These are phyloP conservation scores for Benitochromis conjunctus DNA, from an alignment of 2,113 vertebrate species.

Conservation along the genomic window DNA sequence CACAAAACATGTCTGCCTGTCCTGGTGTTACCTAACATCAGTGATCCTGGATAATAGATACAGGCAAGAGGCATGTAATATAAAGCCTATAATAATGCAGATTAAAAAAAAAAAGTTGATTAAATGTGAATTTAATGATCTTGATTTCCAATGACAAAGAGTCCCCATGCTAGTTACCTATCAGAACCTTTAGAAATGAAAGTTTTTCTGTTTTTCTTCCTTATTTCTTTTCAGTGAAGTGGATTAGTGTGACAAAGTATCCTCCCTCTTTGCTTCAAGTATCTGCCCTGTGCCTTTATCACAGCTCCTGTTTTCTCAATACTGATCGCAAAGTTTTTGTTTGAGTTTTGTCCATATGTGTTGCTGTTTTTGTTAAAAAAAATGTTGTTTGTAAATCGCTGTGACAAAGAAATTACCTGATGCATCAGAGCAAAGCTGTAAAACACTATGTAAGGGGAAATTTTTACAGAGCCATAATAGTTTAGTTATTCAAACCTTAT, in stretches of 20 bases:
- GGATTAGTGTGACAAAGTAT: not conserved
- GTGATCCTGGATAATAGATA: not conserved
- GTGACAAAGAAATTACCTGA: not conserved
- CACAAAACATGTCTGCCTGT: not conserved
- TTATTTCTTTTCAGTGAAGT: not conserved
- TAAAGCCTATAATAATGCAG: not conserved
- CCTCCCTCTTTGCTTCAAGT: not conserved
- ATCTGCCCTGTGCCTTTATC: not conserved
- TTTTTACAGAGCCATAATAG: not conserved
- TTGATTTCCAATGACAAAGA: not conserved
- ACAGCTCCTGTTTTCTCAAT: not conserved
- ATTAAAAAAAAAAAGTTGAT: not conserved
- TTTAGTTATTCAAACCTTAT: not conserved
- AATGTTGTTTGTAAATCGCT: not conserved
- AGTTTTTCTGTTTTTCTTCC: no score
- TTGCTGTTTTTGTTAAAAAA: not conserved
- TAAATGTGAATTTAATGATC: not conserved
- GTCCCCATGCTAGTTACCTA: not conserved
- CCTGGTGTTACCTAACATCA: not conserved
- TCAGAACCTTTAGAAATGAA: not conserved
- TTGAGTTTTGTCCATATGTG: not conserved
- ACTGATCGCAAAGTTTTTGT: not conserved
- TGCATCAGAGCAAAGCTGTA: not conserved
- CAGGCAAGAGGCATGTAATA: accelerated
- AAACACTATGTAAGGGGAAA: not conserved